Evolutionary conservation across 2,888 invertebrate species (phyloP), one percentile per base, ranked within the genome.

Genomic region (Gisinianus flammeolus): DNA sequence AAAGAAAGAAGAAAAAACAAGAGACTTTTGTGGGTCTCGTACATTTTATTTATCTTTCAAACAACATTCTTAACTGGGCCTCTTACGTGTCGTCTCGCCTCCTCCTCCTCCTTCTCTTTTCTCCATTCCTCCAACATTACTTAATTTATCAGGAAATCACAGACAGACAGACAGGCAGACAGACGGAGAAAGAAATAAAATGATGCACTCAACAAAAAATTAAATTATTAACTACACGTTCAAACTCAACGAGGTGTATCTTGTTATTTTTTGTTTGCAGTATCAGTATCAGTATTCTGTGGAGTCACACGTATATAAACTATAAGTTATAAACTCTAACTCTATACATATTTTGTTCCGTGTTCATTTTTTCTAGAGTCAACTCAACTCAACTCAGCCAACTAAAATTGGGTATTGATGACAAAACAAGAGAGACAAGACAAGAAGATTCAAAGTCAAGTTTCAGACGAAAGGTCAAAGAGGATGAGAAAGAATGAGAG

Each of bases 31-130:
- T 35, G 35, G 5, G 35, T 35, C 5, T 35, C 35, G 35, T 62
- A 26, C 22, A 62, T 26, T 28, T 24, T 28, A 62, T 62, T 28
- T 62, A 24, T 62, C 62, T 62, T 6, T 26, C 16, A 24, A 62
- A 62, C 62, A 62, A 8, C 24, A 62, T 62, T 62, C 62, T 62
- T 62, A 28, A 24, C 62, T 28, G 12, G 8, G 30, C 67, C 67
- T 33, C n/a, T 67, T 35, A 22, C 67, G 6, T 67, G 67, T 67
- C 67, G 67, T 67, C 67, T 67, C n/a, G 33, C 66, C 19, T 22
- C 58, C 28, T 66, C 28, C 4, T 66, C 31, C 12, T 26, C 31
- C 33, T 26, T 62, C 62, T 6, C 44, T 44, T n/a, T n/a, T 3
- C 26, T 62, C 16, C 28, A 12, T 62, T 26, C 12, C 26, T 26